Percentiles rank a stretch among this genome's conserved stretches.
phyloP scores from a whole-genome alignment of 2,797 vertebrate genomes.

The Acrocephalus scirpaceus region DNA sequence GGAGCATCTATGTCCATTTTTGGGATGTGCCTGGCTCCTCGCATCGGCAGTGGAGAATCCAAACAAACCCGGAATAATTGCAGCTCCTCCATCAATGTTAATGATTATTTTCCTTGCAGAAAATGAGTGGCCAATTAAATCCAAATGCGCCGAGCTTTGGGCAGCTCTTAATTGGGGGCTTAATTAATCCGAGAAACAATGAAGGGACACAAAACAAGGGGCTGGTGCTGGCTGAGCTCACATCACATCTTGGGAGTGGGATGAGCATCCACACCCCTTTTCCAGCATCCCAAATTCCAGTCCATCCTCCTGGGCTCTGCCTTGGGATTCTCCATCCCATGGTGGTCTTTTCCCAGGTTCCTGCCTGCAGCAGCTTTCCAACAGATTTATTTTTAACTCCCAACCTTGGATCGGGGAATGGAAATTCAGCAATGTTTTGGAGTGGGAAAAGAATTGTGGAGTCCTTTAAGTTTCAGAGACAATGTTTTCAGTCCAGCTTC shows the following conservation, averaged over 20 bases:
- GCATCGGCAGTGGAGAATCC: accelerated
- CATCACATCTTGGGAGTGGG: accelerated
- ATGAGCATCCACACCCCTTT: neutral
- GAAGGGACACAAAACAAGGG: neutral
- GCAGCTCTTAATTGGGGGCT: slow-evolving; percentile 14
- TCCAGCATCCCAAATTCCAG: neutral
- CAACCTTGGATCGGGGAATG: neutral
- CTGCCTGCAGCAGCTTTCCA: neutral
- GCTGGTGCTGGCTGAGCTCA: neutral
- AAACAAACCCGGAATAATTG: slow-evolving; percentile 1
- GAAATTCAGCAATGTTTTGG: slow-evolving; percentile 3
- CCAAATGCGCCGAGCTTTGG: neutral
- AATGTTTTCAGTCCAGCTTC: slow-evolving; percentile 27
- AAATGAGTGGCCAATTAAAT: slow-evolving; percentile 42
- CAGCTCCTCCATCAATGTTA: neutral
- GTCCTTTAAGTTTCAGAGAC: neutral
- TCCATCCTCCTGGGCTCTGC: neutral
- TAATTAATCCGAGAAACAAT: slow-evolving; percentile 10
- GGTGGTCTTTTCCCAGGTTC: neutral
- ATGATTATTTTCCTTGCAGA: slow-evolving; percentile 59
- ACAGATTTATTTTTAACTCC: neutral
- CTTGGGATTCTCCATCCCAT: neutral
- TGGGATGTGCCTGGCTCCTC: neutral
- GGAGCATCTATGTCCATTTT: accelerated
- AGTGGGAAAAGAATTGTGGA: neutral